phyloP scores from a whole-genome alignment of 2,888 invertebrate species.

The Theodoxus fluviatilis region DNA sequence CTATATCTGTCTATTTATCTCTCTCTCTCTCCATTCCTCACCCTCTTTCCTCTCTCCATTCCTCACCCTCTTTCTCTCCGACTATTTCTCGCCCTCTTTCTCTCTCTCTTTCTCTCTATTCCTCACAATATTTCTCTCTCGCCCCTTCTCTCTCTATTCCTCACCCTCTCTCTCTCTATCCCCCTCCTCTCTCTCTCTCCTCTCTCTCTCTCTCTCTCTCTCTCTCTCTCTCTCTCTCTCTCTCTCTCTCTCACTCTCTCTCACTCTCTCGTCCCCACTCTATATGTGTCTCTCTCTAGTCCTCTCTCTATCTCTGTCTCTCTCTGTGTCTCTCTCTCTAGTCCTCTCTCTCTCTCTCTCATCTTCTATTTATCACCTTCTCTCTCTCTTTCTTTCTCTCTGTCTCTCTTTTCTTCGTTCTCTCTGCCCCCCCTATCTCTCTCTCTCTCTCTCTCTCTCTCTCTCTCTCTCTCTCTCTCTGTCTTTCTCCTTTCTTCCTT shows the following conservation, averaged over 20 bases:
- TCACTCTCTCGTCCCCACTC: too few relatives aligned
- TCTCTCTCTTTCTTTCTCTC: neutral
- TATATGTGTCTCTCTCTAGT: constrained; percentile 2
- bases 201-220: too few relatives aligned
- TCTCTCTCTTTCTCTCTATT: neutral
- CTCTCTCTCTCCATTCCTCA: neutral
- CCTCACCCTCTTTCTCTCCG: neutral
- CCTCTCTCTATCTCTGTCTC: neutral
- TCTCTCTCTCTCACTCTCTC: neutral
- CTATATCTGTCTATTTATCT: neutral
- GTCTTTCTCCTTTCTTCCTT: neutral
- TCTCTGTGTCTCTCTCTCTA: neutral
- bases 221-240: neutral
- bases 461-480: neutral
- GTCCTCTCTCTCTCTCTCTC: constrained; percentile 14
- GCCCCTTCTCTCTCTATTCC: too few relatives aligned
- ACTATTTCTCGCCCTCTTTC: neutral
- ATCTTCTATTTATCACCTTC: neutral
- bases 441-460: neutral
- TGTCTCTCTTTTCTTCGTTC: neutral
- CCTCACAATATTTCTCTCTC: neutral
- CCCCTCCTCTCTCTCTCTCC: too few relatives aligned
- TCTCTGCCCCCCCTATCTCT: neutral
- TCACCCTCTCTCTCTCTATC: too few relatives aligned
- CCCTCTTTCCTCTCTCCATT: neutral